Base-by-base conservation (phyloP, 2,113 vertebrate genomes). In the Patagioenas fasciata region DNA sequence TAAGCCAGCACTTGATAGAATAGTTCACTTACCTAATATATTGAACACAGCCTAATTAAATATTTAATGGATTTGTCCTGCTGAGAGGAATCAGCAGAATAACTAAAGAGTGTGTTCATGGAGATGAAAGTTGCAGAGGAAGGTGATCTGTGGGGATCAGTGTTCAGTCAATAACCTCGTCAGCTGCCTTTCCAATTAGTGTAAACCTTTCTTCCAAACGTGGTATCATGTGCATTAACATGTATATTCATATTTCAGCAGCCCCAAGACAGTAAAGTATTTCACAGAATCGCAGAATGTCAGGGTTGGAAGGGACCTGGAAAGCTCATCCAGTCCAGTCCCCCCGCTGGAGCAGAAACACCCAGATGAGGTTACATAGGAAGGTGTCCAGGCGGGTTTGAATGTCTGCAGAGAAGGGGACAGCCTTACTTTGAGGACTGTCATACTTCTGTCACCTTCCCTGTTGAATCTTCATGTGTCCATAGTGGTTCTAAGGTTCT, bases 11-110 rank as follows among this genome's bases (percentile, higher is more conserved):
- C 34, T 69, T 69, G 74, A 88, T 31, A 72, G 83, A 97, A 69
- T 50, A 75, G 54, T 88, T 94, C 70, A 79, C 81, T 96, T 87
- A 47, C 28, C 87, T 94, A 80, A 94, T 65, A 73, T 62, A 95
- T 80, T 72, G 85, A 95, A 54, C 54, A 47, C 54, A 58, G 54
- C 87, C 73, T 91, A 96, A 94, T 94, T 91, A 94, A 96, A 95
- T 95, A 96, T 95, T 87, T 87, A 95, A 85, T 91, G 77, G 44
- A 40, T 94, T 93, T 93, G 54, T 85, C 73, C 70, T 18, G 1
- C 70, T 53, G 78, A 82, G 78, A 72, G 70, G 86, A 91, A 85
- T 94, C 95, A 92, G 89, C 84, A 89, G 86, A 92, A 85, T 89
- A 75, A 91, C 61, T 89, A 79, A 91, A 8, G 9, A 82, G 70